Percentiles rank a stretch among this genome's conserved stretches.
phyloP scores from a whole-genome alignment of 2,888 invertebrate genomes.

The Pecten maximus region DNA sequence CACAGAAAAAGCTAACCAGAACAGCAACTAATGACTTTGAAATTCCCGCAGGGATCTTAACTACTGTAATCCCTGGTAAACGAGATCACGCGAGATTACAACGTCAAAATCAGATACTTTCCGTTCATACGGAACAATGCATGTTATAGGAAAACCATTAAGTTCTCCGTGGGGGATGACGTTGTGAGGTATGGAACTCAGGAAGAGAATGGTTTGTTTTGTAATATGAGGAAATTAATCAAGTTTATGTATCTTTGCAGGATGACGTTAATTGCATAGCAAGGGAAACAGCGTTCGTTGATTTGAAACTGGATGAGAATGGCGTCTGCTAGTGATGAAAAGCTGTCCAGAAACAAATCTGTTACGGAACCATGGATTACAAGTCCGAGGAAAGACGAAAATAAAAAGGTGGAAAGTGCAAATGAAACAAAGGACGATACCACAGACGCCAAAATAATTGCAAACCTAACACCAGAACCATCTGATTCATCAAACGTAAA shows the following conservation, averaged over 20 bases:
- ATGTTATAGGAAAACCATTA: conserved; percentile 13
- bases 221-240: not conserved
- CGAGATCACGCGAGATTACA: not conserved
- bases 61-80: conserved; percentile 18
- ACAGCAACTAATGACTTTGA: not conserved
- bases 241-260: conserved; percentile 1
- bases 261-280: not conserved
- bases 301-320: not conserved
- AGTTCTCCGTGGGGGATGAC: not conserved
- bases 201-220: not conserved
- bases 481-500: not conserved
- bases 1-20: not conserved
- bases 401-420: not conserved
- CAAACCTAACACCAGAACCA: not conserved
- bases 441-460: not conserved
- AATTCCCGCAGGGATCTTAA: not conserved
- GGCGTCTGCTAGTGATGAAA: not conserved
- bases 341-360: not conserved
- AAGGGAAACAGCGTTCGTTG: not conserved
- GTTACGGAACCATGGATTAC: not conserved
- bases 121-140: conserved; percentile 18
- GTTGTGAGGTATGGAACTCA: not conserved
- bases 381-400: not conserved
- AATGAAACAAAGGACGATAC: not conserved
- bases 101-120: not conserved